Evolutionary conservation across 2,888 invertebrate genomes (phyloP).

Genomic region (Sarcophaga carnaria): DNA sequence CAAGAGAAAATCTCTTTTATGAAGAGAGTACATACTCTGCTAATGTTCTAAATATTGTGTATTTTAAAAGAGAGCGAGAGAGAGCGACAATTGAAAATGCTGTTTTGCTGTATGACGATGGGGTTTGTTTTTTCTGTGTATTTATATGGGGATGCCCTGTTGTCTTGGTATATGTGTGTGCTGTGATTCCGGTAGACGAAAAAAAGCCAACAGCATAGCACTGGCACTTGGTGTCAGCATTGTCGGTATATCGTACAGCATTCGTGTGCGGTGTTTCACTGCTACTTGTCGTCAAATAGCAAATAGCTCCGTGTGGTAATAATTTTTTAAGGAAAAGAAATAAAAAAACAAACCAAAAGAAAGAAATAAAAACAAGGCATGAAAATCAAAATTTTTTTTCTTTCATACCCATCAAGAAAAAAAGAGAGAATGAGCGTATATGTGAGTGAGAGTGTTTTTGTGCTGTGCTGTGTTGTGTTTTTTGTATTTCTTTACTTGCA

Average conservation of each 20-base stretch:
- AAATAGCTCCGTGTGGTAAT: constrained; percentile 69
- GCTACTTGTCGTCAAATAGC: constrained; percentile 71
- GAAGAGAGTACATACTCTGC: constrained; percentile 35
- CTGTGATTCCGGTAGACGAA: constrained; percentile 65
- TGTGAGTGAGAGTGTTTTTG: constrained; percentile 24
- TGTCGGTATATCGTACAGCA: constrained; percentile 71
- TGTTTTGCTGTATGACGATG: constrained; percentile 19
- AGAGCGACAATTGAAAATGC: neutral
- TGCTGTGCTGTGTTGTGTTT: constrained; percentile 29
- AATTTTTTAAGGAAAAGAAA: constrained; percentile 49
- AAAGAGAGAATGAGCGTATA: neutral
- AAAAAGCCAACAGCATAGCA: constrained; percentile 64
- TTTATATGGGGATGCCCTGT: constrained; percentile 5
- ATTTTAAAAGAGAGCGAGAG: neutral
- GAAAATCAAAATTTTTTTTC: constrained; percentile 60
- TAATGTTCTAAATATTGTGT: constrained; percentile 57
- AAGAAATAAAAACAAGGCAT: constrained; percentile 30
- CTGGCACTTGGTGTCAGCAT: constrained; percentile 65
- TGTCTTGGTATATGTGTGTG: constrained; percentile 51
- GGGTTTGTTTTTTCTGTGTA: constrained; percentile 27
- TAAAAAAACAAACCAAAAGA: constrained; percentile 44
- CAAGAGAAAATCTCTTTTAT: neutral
- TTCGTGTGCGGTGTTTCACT: constrained; percentile 78
- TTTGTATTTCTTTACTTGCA: constrained; percentile 6
- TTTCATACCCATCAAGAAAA: neutral